These are phyloP conservation scores for Actinopyga echinites DNA, from an alignment of 53 echinoderm and acorn worm species.

Conservation along the genomic window DNA sequence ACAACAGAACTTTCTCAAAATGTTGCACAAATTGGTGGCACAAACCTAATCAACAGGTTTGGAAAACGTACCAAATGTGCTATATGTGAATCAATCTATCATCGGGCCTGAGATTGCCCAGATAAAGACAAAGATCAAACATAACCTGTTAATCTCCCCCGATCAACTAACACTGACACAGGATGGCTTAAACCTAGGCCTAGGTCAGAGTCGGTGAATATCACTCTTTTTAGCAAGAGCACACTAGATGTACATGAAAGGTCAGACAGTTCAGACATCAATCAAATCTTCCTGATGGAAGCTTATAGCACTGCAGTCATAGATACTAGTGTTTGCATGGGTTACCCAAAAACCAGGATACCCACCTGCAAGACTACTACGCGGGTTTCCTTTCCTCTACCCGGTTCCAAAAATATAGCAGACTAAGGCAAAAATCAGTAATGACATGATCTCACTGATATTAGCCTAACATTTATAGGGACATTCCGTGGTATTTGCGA, in stretches of 20 bases:
- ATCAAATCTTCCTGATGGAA: not conserved
- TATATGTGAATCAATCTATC: not conserved
- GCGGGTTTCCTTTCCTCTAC: no score
- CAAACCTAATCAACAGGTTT: slow-evolving; percentile 21
- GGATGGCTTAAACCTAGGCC: no score
- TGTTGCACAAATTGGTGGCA: not conserved
- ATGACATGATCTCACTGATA: no score
- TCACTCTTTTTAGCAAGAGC: not conserved
- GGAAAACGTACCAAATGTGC: not conserved
- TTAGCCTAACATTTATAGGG: not conserved
- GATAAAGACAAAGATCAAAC: not conserved
- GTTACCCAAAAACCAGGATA: no score
- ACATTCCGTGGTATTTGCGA: no score
- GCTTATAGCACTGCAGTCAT: not conserved
- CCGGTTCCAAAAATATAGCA: no score
- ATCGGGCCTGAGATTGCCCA: slow-evolving; percentile 9
- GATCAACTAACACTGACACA: not conserved
- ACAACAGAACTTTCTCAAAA: not conserved
- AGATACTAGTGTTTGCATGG: no score
- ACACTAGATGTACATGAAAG: not conserved
- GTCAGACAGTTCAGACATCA: not conserved
- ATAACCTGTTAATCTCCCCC: not conserved
- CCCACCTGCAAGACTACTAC: no score
- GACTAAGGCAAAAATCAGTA: no score
- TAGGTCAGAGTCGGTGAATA: not conserved